Percentiles rank a stretch among this genome's conserved stretches.
These are phyloP conservation scores for Meteorus cinctellus DNA, from an alignment of 2,888 invertebrate genomes.

Conservation along the genomic window DNA sequence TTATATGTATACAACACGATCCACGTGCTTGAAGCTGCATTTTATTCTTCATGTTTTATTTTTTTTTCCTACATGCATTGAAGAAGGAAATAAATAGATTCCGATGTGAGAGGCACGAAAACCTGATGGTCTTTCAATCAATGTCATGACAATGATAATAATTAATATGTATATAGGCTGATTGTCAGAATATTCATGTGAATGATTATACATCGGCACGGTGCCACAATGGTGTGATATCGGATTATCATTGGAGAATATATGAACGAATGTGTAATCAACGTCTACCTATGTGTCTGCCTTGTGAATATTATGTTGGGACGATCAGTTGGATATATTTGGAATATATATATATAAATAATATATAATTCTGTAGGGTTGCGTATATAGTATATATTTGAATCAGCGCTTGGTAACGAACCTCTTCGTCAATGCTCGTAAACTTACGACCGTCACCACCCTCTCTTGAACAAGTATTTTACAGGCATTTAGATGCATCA, in stretches of 20 bases:
- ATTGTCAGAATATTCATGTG: too few relatives aligned
- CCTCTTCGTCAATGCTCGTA: background rate
- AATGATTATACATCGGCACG: background rate
- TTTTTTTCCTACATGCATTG: constrained; percentile 3
- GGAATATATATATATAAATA: constrained; percentile 11
- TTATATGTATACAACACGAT: constrained; percentile 42
- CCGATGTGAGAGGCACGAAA: background rate
- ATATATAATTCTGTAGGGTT: background rate
- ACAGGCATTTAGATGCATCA: constrained; percentile 63
- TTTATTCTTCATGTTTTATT: constrained; percentile 12
- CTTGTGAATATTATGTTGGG: background rate
- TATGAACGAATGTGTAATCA: background rate
- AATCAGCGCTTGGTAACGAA: constrained; percentile 6
- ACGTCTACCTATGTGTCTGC: background rate
- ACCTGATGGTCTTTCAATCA: constrained; percentile 2
- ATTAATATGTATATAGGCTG: too few relatives aligned
- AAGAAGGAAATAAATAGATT: background rate
- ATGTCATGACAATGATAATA: background rate
- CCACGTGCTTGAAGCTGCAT: constrained; percentile 27
- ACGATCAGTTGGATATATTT: background rate
- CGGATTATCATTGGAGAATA: background rate
- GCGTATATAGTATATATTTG: background rate
- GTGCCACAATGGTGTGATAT: background rate
- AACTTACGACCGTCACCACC: constrained; percentile 49
- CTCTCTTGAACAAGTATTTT: constrained; percentile 62